These are phyloP conservation scores for Miltochrista miniata DNA, from an alignment of 2,888 invertebrate species.

Conservation along the genomic window DNA sequence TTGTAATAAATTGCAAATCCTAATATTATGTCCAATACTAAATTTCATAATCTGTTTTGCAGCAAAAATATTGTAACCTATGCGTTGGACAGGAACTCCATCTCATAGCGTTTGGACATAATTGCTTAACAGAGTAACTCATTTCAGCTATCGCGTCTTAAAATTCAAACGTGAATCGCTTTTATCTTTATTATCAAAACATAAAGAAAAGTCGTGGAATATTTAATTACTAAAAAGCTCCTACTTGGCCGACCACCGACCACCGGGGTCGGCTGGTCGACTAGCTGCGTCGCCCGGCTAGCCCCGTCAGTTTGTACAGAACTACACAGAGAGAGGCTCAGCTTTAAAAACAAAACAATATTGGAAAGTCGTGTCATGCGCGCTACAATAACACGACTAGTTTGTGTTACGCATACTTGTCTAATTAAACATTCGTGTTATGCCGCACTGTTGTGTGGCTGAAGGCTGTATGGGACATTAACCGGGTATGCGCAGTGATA, in stretches of 20 bases:
- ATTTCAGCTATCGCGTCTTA: too few relatives aligned
- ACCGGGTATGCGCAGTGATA: too few relatives aligned
- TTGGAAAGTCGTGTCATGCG: conserved; percentile 11
- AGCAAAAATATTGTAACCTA: too few relatives aligned
- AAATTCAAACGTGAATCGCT: not conserved
- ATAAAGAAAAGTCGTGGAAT: conserved; percentile 1
- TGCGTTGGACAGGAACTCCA: too few relatives aligned
- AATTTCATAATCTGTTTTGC: too few relatives aligned
- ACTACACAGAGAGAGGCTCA: too few relatives aligned
- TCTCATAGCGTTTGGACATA: too few relatives aligned
- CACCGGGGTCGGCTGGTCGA: not conserved
- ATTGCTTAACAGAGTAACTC: too few relatives aligned
- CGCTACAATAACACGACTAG: conserved; percentile 11
- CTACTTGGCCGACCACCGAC: not conserved
- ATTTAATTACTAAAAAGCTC: conserved; percentile 7
- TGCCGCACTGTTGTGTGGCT: not conserved
- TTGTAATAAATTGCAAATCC: too few relatives aligned
- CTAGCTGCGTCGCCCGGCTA: not conserved
- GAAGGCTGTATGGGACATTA: not conserved
- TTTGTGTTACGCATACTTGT: conserved; percentile 7
- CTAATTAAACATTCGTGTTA: conserved; percentile 1
- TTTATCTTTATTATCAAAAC: conserved; percentile 6
- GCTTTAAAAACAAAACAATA: not conserved
- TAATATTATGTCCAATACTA: too few relatives aligned
- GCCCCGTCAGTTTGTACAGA: not conserved